Evolutionary conservation across 1,140 invertebrate genomes (phyloP).

Genomic region (Drosophila quadrilineata): DNA sequence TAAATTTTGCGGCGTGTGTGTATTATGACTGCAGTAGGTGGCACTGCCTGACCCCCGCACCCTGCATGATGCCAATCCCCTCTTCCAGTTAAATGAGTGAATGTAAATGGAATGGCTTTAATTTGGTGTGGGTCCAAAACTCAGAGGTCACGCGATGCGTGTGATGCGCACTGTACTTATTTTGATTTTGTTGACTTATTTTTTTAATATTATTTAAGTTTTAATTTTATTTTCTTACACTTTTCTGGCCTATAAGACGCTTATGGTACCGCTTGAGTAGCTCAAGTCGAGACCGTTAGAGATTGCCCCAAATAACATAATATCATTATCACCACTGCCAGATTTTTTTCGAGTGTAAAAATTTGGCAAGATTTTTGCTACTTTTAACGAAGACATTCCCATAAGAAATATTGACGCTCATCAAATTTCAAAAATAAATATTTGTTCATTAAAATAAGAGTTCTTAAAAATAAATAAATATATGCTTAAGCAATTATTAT

Average conservation of each 20-base stretch:
- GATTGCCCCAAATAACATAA: conserved; percentile 23
- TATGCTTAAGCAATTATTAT: no score
- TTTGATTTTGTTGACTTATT: conserved; percentile 2
- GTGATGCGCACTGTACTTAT: conserved; percentile 42
- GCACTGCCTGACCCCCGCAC: conserved; percentile 47
- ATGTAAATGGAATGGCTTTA: conserved; percentile 21
- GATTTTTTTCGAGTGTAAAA: not conserved
- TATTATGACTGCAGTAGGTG: conserved; percentile 75
- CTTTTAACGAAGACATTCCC: no score
- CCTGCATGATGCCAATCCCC: no score
- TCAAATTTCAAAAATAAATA: no score
- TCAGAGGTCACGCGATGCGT: conserved; percentile 60
- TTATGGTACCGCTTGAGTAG: conserved; percentile 21
- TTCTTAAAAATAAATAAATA: no score
- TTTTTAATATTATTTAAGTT: no score
- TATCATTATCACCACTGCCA: conserved; percentile 16
- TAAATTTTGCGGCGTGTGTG: conserved; percentile 59
- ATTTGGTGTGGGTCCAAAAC: conserved; percentile 42
- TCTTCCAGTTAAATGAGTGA: conserved; percentile 9
- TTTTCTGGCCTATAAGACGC: conserved; percentile 12
- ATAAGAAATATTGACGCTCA: no score
- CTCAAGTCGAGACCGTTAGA: conserved; percentile 20
- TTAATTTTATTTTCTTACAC: no score
- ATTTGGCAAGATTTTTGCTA: conserved; percentile 1
- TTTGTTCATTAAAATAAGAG: no score